These are phyloP conservation scores for Nannospalax galili DNA, from an alignment of 2,113 vertebrate species.

Conservation along the genomic window DNA sequence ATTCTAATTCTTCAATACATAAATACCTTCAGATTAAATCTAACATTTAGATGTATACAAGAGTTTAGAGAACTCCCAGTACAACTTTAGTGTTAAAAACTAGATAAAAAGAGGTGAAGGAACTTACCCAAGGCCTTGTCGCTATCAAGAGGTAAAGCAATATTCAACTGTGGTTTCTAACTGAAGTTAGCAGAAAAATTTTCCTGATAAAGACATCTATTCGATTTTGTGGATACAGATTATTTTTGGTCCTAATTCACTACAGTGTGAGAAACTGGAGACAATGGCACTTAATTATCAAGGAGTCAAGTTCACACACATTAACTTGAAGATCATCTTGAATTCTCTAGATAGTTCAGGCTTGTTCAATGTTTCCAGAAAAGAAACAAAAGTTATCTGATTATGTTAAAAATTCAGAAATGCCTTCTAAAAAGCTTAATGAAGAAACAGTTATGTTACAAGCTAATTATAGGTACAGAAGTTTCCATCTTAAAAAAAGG, in stretches of 20 bases:
- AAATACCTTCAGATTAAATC: not conserved
- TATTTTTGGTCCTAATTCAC: not conserved
- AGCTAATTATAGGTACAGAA: not conserved
- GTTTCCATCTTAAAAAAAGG: not conserved
- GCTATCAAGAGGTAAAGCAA: not conserved
- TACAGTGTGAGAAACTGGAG: not conserved
- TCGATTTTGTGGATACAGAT: not conserved
- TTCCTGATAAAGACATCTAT: not conserved
- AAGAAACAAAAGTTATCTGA: not conserved
- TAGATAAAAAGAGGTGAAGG: not conserved
- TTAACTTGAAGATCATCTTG: not conserved
- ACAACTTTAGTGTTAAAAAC: conserved; percentile 20
- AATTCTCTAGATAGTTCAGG: not conserved
- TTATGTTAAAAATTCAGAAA: conserved; percentile 38
- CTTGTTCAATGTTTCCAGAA: conserved; percentile 28
- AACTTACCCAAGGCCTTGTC: not conserved
- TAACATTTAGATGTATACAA: not conserved
- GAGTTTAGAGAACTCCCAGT: not conserved
- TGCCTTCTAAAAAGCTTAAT: conserved; percentile 7
- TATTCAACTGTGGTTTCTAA: not conserved
- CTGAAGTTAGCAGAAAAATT: not conserved
- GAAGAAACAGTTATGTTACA: not conserved
- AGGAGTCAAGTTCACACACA: not conserved
- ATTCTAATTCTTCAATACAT: not conserved
- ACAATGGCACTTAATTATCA: not conserved